These are phyloP conservation scores for Lamellibrachia satsuma DNA, from an alignment of 2,888 invertebrate genomes.

Conservation along the genomic window DNA sequence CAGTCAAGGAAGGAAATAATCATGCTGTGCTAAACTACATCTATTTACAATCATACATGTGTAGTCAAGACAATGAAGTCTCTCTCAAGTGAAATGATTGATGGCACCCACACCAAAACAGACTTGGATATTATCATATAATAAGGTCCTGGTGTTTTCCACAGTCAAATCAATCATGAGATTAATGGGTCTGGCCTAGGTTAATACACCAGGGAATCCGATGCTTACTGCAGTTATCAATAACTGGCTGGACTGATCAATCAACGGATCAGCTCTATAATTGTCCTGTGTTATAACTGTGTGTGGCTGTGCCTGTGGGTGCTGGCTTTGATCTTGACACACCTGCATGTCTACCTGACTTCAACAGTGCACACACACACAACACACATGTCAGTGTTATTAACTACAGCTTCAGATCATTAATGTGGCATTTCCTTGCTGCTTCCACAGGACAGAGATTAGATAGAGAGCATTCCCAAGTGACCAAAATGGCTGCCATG, in stretches of 20 bases:
- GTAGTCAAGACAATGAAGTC: not conserved
- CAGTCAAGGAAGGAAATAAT: not conserved
- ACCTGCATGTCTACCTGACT: constrained; percentile 10
- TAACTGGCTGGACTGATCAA: not conserved
- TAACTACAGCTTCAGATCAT: constrained; percentile 4
- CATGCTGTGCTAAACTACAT: not conserved
- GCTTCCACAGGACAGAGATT: not conserved
- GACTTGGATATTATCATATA: not conserved
- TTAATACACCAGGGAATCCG: not conserved
- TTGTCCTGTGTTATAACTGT: not conserved
- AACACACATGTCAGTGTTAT: not conserved
- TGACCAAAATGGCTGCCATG: not conserved
- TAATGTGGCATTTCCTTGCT: not conserved
- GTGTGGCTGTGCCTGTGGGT: not conserved
- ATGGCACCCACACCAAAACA: not conserved
- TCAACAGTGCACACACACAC: not conserved
- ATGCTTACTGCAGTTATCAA: not conserved
- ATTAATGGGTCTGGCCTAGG: constrained; percentile 17
- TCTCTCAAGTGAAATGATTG: constrained; percentile 10
- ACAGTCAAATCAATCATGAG: constrained; percentile 13
- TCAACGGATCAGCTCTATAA: constrained; percentile 7
- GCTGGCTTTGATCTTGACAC: not conserved
- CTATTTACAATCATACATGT: constrained; percentile 13
- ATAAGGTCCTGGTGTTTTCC: not conserved
- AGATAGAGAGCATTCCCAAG: not conserved